Evolutionary conservation across 2,888 invertebrate genomes (phyloP).

Genomic region (Julus scanicus): DNA sequence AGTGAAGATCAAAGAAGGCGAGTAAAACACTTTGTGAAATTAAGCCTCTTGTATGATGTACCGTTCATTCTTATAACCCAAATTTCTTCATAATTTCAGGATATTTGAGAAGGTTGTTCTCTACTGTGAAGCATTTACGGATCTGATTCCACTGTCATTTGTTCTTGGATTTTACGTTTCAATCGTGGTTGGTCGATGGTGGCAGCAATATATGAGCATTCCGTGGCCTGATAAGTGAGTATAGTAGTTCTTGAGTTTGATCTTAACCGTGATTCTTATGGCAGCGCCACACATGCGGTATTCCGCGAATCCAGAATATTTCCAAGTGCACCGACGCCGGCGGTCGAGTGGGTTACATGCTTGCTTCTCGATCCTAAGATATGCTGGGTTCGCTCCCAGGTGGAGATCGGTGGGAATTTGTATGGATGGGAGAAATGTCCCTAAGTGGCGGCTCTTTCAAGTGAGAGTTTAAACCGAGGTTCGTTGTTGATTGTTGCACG

Average conservation of each 20-base stretch:
- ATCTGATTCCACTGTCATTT: constrained; percentile 90
- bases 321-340: too few relatives aligned
- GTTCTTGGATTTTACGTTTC: constrained; percentile 94
- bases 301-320: too few relatives aligned
- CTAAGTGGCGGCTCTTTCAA: too few relatives aligned
- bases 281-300: too few relatives aligned
- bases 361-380: too few relatives aligned
- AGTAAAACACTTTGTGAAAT: neutral
- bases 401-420: too few relatives aligned
- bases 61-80: neutral
- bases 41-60: neutral
- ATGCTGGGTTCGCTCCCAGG: too few relatives aligned
- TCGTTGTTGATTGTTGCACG: too few relatives aligned
- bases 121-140: constrained; percentile 87
- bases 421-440: too few relatives aligned
- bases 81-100: constrained; percentile 67
- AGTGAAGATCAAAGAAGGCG: constrained; percentile 66
- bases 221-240: constrained; percentile 90
- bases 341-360: too few relatives aligned
- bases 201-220: constrained; percentile 86
- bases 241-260: neutral
- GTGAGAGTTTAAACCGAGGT: too few relatives aligned
- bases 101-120: constrained; percentile 83
- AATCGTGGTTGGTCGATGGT: constrained; percentile 93
- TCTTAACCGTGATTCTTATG: too few relatives aligned